Evolutionary conservation across 2,113 vertebrate species (phyloP).

Genomic region (Rhinogobius similis): DNA sequence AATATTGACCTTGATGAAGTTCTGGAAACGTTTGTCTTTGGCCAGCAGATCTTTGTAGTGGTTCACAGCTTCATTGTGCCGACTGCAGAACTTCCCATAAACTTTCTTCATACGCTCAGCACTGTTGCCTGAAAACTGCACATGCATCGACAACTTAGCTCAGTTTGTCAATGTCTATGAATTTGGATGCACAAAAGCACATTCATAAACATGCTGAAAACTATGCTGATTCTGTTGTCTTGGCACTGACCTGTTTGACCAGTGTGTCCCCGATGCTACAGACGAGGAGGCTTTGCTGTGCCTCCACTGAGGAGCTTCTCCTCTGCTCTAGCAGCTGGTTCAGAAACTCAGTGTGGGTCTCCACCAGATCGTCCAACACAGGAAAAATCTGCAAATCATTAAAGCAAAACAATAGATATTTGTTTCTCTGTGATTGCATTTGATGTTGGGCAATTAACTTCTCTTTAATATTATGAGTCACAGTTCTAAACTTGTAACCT

Average conservation of each 20-base stretch:
- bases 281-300: slow-evolving; percentile 84
- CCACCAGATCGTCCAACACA: slow-evolving; percentile 85
- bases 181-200: background rate
- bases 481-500: no score
- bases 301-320: slow-evolving; percentile 68
- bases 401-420: background rate
- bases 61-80: slow-evolving; percentile 90
- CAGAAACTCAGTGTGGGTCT: slow-evolving; percentile 87
- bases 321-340: slow-evolving; percentile 86
- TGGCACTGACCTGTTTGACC: slow-evolving; percentile 81
- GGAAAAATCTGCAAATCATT: slow-evolving; percentile 79
- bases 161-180: background rate
- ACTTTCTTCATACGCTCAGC: slow-evolving; percentile 88
- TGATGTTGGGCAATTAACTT: background rate
- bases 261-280: slow-evolving; percentile 86
- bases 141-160: background rate
- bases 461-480: background rate
- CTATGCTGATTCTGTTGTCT: background rate
- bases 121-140: slow-evolving; percentile 85
- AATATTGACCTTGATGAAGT: slow-evolving; percentile 85
- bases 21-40: slow-evolving; percentile 93
- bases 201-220: background rate
- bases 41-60: slow-evolving; percentile 89
- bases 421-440: background rate
- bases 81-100: slow-evolving; percentile 92